Conservation (phyloP, 2,113 vertebrate species). For the Zosterops lateralis region DNA sequence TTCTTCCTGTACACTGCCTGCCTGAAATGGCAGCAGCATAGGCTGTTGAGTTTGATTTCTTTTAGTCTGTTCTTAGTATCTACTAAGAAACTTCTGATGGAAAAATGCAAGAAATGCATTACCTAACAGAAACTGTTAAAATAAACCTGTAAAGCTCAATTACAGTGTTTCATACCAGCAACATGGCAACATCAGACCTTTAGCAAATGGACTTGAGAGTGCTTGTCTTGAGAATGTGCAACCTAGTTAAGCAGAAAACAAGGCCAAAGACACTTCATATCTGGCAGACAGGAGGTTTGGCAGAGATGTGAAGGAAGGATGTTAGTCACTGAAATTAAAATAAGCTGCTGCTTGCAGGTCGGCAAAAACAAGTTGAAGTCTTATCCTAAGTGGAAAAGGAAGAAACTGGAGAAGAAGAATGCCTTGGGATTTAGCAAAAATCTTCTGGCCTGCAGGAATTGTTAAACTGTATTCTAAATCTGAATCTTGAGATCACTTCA, state of each 20-base stretch:
- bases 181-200: not conserved
- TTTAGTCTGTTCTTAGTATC: not conserved
- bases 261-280: not conserved
- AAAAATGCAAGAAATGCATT: not conserved
- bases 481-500: no score
- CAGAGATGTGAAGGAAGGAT: slow-evolving; percentile 14
- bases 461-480: no score
- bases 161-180: not conserved
- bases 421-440: not conserved
- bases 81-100: not conserved
- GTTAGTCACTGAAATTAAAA: slow-evolving; percentile 23
- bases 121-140: not conserved
- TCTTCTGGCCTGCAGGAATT: no score
- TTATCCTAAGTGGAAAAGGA: not conserved
- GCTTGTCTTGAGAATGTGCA: not conserved
- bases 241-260: not conserved
- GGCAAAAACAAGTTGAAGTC: slow-evolving; percentile 6
- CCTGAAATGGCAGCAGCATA: not conserved
- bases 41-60: not conserved
- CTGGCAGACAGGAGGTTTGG: slow-evolving; percentile 2
- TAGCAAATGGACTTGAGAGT: not conserved
- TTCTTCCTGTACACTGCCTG: not conserved
- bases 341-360: not conserved
- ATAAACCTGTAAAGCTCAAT: not conserved
- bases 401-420: not conserved